phyloP scores from a whole-genome alignment of 2,888 invertebrate genomes.

The Neria commutata region DNA sequence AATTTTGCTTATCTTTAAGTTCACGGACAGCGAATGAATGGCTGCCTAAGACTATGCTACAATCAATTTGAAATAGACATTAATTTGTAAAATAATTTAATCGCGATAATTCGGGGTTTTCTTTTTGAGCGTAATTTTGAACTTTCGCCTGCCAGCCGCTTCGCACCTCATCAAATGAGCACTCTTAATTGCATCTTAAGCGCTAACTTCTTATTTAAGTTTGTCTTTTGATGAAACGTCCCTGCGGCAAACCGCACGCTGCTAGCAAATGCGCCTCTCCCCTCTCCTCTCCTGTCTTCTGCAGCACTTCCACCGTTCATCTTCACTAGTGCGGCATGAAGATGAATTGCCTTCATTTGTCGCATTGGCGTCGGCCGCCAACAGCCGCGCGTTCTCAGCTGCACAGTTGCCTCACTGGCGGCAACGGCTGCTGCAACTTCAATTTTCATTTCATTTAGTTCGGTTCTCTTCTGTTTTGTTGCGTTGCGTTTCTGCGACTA shows the following conservation, averaged over 20 bases:
- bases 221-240: not conserved
- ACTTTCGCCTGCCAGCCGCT: not conserved
- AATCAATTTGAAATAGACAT: no score
- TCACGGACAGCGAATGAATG: no score
- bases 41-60: no score
- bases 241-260: slow-evolving; percentile 14
- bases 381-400: slow-evolving; percentile 14
- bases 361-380: slow-evolving; percentile 17
- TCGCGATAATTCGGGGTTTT: not conserved
- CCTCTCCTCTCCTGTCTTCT: no score
- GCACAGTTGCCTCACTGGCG: not conserved
- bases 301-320: not conserved
- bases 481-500: not conserved
- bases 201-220: slow-evolving; percentile 29
- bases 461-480: not conserved
- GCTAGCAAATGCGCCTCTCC: no score
- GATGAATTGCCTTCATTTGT: slow-evolving; percentile 50
- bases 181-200: slow-evolving; percentile 44
- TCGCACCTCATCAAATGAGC: slow-evolving; percentile 20
- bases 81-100: not conserved
- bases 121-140: not conserved
- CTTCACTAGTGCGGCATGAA: no score
- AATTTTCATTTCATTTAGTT: slow-evolving; percentile 20
- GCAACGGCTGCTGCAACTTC: not conserved
- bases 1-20: no score